phyloP scores from a whole-genome alignment of 2,113 vertebrate species.

The Eubucco bourcierii region DNA sequence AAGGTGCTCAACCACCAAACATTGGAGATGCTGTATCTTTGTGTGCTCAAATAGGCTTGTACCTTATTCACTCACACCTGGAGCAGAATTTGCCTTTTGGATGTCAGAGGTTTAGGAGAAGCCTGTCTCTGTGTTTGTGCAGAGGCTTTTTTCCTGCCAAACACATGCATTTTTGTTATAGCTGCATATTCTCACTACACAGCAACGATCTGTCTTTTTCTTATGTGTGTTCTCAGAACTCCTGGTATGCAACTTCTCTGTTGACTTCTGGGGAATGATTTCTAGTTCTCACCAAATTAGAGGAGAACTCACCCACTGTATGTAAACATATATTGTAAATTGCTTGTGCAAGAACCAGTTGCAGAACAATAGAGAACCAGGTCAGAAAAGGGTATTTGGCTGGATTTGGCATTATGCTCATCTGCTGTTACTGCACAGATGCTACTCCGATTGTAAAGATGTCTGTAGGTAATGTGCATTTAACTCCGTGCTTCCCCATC shows the following conservation, averaged over 20 bases:
- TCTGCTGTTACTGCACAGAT: not conserved
- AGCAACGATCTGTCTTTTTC: not conserved
- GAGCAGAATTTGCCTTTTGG: not conserved
- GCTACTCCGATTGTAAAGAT: not conserved
- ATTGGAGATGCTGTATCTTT: not conserved
- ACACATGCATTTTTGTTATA: not conserved
- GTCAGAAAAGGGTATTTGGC: not conserved
- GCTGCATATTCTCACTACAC: not conserved
- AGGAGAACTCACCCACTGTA: not conserved
- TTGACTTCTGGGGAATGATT: not conserved
- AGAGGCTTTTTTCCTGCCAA: not conserved
- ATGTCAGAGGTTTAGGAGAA: not conserved
- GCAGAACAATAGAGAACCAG: not conserved
- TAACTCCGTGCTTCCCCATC: not conserved
- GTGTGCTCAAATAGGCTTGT: not conserved
- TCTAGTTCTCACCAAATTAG: not conserved
- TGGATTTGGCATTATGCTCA: not conserved
- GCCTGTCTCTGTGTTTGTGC: not conserved
- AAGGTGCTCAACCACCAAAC: not conserved
- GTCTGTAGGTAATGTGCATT: not conserved
- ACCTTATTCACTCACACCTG: not conserved
- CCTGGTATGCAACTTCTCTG: not conserved
- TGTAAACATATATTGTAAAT: not conserved
- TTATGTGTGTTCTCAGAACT: not conserved
- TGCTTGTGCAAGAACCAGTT: not conserved